A percentile compares a stretch with the other conserved stretches of the same genome.
These are phyloP conservation scores for Hydriomena furcata DNA, from an alignment of 2,888 invertebrate genomes.

Conservation along the genomic window DNA sequence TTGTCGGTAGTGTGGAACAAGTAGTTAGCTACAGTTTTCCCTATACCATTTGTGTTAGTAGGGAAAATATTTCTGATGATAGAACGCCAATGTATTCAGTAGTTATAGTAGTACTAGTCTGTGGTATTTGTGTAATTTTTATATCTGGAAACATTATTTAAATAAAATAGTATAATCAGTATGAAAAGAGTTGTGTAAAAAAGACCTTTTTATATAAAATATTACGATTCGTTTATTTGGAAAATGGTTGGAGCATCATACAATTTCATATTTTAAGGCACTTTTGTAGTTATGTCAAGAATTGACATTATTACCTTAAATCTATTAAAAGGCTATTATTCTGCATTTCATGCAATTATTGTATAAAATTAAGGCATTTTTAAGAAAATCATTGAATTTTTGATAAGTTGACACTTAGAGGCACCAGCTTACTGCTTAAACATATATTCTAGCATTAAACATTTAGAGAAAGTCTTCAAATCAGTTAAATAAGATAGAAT, in stretches of 20 bases:
- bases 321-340: neutral
- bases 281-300: neutral
- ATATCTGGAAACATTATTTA: too few relatives aligned
- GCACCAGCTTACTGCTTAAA: too few relatives aligned
- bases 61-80: too few relatives aligned
- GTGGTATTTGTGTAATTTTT: neutral
- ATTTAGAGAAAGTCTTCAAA: too few relatives aligned
- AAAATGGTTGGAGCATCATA: neutral
- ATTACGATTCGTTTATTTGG: conserved; percentile 1
- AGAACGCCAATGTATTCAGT: too few relatives aligned
- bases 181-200: neutral
- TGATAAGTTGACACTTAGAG: too few relatives aligned
- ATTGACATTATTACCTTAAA: conserved; percentile 1
- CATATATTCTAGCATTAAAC: too few relatives aligned
- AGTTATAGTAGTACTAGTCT: neutral
- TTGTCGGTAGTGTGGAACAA: neutral
- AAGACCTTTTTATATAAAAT: neutral
- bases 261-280: neutral
- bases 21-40: neutral
- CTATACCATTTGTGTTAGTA: too few relatives aligned
- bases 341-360: conserved; percentile 6
- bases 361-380: conserved; percentile 5
- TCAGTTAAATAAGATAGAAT: too few relatives aligned
- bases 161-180: too few relatives aligned
- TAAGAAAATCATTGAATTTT: too few relatives aligned